Evolutionary conservation across 2,113 vertebrate genomes (phyloP).

Genomic region (Muntiacus muntjak): DNA sequence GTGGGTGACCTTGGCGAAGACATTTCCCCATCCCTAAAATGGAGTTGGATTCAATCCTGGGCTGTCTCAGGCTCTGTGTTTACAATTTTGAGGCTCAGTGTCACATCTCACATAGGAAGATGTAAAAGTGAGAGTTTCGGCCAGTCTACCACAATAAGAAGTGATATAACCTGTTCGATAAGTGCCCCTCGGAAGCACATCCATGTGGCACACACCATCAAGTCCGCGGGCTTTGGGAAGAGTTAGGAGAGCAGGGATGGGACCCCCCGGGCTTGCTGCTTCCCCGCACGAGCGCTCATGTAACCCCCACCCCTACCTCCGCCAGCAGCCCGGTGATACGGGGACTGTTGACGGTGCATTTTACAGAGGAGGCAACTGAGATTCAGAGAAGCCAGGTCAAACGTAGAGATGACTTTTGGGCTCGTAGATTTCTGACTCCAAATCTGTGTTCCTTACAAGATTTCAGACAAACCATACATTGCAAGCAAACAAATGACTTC

Average conservation of each 20-base stretch:
- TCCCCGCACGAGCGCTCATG: neutral
- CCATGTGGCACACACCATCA: neutral
- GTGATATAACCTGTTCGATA: too few relatives aligned
- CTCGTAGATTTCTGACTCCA: neutral
- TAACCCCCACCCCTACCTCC: neutral
- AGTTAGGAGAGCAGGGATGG: neutral
- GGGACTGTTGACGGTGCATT: neutral
- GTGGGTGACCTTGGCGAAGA: neutral
- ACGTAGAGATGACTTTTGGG: neutral
- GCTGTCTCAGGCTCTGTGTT: neutral
- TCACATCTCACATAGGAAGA: neutral
- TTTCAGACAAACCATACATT: neutral
- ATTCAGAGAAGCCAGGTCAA: neutral
- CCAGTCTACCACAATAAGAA: neutral
- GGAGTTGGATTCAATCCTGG: neutral
- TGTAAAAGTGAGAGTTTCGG: neutral
- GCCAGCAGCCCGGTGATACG: accelerated
- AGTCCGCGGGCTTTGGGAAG: neutral
- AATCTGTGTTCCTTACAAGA: neutral
- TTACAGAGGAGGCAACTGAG: neutral
- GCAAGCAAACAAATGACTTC: neutral
- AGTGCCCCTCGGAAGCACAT: neutral
- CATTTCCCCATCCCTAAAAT: neutral
- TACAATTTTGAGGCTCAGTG: neutral
- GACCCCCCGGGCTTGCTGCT: accelerated